Evolutionary conservation across 1,140 invertebrate species (phyloP), one percentile per base, ranked within the genome.

Genomic region (Trinorchestia longiramus): DNA sequence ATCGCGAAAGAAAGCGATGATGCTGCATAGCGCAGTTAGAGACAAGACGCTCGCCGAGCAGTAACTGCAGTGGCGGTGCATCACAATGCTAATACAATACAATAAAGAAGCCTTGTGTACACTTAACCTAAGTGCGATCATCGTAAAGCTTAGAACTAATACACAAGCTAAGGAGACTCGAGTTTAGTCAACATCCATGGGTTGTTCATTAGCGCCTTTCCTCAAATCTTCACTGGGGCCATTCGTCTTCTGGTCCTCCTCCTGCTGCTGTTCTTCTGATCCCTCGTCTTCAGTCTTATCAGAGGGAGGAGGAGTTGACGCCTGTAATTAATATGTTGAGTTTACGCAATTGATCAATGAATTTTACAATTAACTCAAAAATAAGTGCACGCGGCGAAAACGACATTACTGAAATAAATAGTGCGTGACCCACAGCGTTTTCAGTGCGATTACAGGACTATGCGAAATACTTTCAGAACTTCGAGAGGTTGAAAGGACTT

Each of bases 181-280:
- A 94, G 40, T 45, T 94, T 94, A 94, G 92, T 94, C 92, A 3
- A 94, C 92, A 43, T 94, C 92, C 92, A 94, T 94, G 43, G 92
- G 92, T 94, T 94, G 92, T 94, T 94, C 92, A 94, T 94, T 94
- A 43, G 92, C 44, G 92, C 92, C 92, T 94, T 94, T 94, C 41
- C 92, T 94, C 44, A n/a, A 43, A n/a, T 94, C 92, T 40, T 94
- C 92, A 40, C 92, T 94, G 44, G 92, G 92, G 44, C 92, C 92
- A 47, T 94, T 94, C 17, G 92, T 47, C 40, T 44, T 94, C 44
- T 94, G 92, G 40, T 94, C 92, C 44, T 94, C 43, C 40, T 94
- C 92, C 88, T 91, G 88, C 62, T 77, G 15, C 36, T 94, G 43
- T 17, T 43, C 44, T n/a, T 6, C 44, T 45, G 92, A 11, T 6